Percentiles rank a stretch among this genome's conserved stretches.
Evolutionary conservation across 1,140 invertebrate species (phyloP).

Genomic region (Anastatus disparis): DNA sequence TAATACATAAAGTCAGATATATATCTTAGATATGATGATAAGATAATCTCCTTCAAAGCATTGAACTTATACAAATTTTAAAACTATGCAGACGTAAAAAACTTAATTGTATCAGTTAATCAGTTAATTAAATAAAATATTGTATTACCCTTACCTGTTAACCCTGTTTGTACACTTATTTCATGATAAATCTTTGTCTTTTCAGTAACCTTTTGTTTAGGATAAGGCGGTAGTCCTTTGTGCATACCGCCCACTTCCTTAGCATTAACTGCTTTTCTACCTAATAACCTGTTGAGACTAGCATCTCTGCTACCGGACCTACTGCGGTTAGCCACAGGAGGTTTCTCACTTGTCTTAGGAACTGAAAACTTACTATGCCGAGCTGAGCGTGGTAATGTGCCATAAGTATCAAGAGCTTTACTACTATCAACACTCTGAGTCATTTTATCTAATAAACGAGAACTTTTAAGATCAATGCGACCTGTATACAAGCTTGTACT

Average conservation of each 20-base stretch:
- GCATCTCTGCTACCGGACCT: conserved; percentile 57
- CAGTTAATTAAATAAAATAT: too few species aligned
- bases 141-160: conserved; percentile 73
- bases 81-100: too few species aligned
- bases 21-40: too few species aligned
- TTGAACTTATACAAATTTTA: too few species aligned
- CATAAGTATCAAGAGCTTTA: conserved; percentile 76
- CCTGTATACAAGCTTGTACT: conserved; percentile 30
- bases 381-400: conserved; percentile 74
- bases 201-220: conserved; percentile 57
- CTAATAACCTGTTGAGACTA: conserved; percentile 51
- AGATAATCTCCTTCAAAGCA: too few species aligned
- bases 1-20: too few species aligned
- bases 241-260: conserved; percentile 52
- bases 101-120: too few species aligned
- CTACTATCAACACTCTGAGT: conserved; percentile 64
- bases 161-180: conserved; percentile 77
- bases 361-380: conserved; percentile 62
- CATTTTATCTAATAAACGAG: conserved; percentile 50
- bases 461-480: conserved; percentile 8
- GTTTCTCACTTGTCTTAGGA: conserved; percentile 56
- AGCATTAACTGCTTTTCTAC: background rate
- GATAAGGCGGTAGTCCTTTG: conserved; percentile 59
- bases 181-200: conserved; percentile 83
- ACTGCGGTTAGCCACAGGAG: conserved; percentile 53